Evolutionary conservation across 2,888 invertebrate species (phyloP).

Genomic region (Phania funesta): DNA sequence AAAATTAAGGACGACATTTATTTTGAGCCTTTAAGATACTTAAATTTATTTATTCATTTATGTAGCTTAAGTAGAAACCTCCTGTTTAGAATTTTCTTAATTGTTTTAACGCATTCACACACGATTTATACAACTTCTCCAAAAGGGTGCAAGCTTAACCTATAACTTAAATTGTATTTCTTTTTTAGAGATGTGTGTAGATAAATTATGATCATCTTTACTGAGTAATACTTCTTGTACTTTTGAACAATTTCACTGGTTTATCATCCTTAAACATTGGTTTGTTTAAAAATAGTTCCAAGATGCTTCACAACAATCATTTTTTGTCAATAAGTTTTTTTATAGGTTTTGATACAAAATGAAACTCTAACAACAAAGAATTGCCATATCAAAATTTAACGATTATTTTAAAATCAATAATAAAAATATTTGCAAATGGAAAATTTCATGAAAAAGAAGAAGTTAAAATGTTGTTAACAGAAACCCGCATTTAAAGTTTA

Average conservation of each 20-base stretch:
- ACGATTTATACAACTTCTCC: too few relatives aligned
- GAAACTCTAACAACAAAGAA: neutral
- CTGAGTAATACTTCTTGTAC: neutral
- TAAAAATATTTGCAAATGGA: constrained; percentile 8
- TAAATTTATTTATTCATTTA: too few relatives aligned
- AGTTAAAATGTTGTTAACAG: neutral
- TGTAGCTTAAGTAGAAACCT: too few relatives aligned
- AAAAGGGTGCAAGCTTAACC: too few relatives aligned
- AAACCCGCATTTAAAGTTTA: neutral
- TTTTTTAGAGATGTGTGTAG: neutral
- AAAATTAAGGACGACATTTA: too few relatives aligned
- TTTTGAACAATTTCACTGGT: neutral
- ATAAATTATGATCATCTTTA: neutral
- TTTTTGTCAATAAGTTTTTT: neutral
- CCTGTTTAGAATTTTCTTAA: too few relatives aligned
- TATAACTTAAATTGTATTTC: too few relatives aligned
- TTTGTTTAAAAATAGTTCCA: constrained; percentile 27
- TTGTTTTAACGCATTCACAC: too few relatives aligned
- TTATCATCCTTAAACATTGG: constrained; percentile 45
- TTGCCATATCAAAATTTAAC: neutral
- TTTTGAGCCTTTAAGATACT: too few relatives aligned
- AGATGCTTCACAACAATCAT: neutral
- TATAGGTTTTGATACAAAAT: neutral
- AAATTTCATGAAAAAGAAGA: constrained; percentile 8
- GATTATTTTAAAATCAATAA: constrained; percentile 43